These are phyloP conservation scores for Pollenia griseotomentosa DNA, from an alignment of 2,888 invertebrate species.

Conservation along the genomic window DNA sequence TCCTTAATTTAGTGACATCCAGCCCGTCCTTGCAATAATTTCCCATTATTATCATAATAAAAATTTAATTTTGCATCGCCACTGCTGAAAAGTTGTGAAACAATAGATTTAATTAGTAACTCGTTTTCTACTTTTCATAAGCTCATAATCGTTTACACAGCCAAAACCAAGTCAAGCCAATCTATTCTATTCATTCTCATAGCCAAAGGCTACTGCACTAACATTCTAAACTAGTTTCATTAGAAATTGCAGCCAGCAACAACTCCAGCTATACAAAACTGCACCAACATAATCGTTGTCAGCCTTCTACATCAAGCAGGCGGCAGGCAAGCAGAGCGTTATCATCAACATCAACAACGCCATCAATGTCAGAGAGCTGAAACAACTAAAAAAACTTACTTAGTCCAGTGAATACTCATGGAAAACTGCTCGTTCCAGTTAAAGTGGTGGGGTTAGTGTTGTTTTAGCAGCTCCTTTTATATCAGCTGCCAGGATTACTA, in stretches of 20 bases:
- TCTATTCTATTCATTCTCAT: constrained; percentile 65
- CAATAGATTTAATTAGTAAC: constrained; percentile 74
- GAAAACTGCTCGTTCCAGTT: constrained; percentile 32
- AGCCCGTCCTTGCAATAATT: constrained; percentile 11
- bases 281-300: constrained; percentile 54
- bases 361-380: constrained; percentile 54
- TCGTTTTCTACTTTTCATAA: constrained; percentile 69
- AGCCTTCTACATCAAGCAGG: constrained; percentile 13
- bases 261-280: constrained; percentile 26
- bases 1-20: not conserved
- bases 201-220: constrained; percentile 66
- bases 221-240: constrained; percentile 55
- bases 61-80: constrained; percentile 62
- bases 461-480: constrained; percentile 7
- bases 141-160: constrained; percentile 70
- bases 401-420: constrained; percentile 7
- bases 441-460: constrained; percentile 50
- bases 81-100: constrained; percentile 48
- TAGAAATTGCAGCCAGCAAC: constrained; percentile 50
- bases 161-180: constrained; percentile 63
- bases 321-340: constrained; percentile 31
- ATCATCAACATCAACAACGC: constrained; percentile 62
- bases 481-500: constrained; percentile 43
- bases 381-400: not conserved
- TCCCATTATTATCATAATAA: constrained; percentile 39